Evolutionary conservation across 2,797 vertebrate genomes (phyloP).

Genomic region (Emys orbicularis): DNA sequence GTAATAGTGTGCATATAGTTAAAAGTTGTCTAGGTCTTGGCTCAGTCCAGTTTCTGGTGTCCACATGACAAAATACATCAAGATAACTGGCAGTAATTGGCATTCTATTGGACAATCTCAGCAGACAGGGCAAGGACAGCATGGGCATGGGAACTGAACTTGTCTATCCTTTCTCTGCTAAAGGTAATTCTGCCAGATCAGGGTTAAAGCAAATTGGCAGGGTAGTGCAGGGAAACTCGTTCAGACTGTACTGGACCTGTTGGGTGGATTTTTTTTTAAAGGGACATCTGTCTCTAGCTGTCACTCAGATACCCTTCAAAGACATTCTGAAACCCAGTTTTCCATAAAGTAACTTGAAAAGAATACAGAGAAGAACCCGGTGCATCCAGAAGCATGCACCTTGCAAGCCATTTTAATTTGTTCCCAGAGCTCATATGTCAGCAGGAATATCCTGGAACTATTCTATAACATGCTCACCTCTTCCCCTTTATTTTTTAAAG

Average conservation of each 20-base stretch:
- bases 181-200: accelerated
- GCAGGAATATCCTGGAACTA: background rate
- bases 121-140: background rate
- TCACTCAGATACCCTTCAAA: background rate
- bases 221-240: background rate
- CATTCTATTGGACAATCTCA: background rate
- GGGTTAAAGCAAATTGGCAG: background rate
- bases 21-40: background rate
- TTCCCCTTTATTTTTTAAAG: background rate
- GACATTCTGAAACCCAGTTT: background rate
- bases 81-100: background rate
- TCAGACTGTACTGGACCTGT: background rate
- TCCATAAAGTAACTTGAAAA: background rate
- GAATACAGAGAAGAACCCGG: background rate
- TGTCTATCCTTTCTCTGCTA: background rate
- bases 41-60: background rate
- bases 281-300: background rate
- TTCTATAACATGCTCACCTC: background rate
- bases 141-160: background rate
- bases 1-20: background rate
- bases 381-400: background rate
- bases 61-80: background rate
- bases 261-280: background rate
- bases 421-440: background rate
- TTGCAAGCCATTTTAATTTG: background rate